Evolutionary conservation across 2,888 invertebrate genomes (phyloP).

Genomic region (Synergus umbraculus): DNA sequence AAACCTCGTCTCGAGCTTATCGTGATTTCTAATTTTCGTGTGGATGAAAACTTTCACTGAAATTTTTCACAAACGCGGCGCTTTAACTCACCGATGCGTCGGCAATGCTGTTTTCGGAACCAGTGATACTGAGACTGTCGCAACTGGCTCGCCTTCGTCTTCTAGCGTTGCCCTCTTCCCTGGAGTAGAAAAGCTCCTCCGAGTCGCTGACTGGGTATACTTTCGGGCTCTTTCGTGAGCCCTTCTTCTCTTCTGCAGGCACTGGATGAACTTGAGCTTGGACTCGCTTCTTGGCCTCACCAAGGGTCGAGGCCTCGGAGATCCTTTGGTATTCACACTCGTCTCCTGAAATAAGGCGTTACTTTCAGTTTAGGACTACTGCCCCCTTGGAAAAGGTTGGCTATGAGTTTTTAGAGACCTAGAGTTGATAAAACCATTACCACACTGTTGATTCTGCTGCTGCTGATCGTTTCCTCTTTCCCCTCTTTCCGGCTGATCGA

Average conservation of each 20-base stretch:
- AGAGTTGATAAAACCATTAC: slow-evolving; percentile 44
- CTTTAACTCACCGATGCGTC: slow-evolving; percentile 22
- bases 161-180: slow-evolving; percentile 64
- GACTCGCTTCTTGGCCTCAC: slow-evolving; percentile 77
- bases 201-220: slow-evolving; percentile 81
- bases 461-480: slow-evolving; percentile 73
- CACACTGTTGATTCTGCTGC: slow-evolving; percentile 58
- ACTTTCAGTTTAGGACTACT: background rate
- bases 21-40: slow-evolving; percentile 17
- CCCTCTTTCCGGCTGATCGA: slow-evolving; percentile 68
- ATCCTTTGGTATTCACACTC: slow-evolving; percentile 81
- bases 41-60: slow-evolving; percentile 33
- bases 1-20: background rate
- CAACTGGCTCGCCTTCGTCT: slow-evolving; percentile 78
- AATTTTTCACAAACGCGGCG: background rate
- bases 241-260: slow-evolving; percentile 67
- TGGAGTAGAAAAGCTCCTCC: slow-evolving; percentile 79
- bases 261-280: slow-evolving; percentile 79
- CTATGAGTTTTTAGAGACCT: background rate
- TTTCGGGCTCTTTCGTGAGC: slow-evolving; percentile 70
- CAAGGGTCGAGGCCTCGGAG: slow-evolving; percentile 78
- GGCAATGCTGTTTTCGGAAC: slow-evolving; percentile 76
- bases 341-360: slow-evolving; percentile 60
- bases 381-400: too few relatives aligned
- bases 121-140: slow-evolving; percentile 80